Percentiles rank a stretch among this genome's conserved stretches.
Evolutionary conservation across 2,797 vertebrate genomes (phyloP).

Genomic region (Heterohyrax brucei): DNA sequence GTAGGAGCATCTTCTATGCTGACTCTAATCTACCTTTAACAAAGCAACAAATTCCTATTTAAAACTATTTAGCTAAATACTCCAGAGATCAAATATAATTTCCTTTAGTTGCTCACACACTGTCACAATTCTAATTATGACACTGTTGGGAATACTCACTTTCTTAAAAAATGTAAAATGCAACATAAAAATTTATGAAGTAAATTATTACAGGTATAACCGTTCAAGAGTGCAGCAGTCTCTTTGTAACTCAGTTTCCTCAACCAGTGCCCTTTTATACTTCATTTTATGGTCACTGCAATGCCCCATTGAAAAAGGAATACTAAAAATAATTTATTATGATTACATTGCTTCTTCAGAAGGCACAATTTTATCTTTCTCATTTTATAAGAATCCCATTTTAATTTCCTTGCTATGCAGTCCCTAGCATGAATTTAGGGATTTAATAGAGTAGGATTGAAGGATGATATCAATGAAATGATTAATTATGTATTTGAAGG

Average conservation of each 20-base stretch:
- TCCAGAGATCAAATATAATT: constrained; percentile 82
- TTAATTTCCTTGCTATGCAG: constrained; percentile 91
- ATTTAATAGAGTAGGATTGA: constrained; percentile 90
- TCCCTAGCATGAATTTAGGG: constrained; percentile 89
- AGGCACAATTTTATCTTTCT: constrained; percentile 90
- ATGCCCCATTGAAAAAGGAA: constrained; percentile 89
- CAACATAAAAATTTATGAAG: constrained; percentile 90
- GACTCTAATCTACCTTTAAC: constrained; percentile 61
- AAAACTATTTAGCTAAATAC: constrained; percentile 86
- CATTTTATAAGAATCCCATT: constrained; percentile 90
- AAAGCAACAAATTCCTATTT: constrained; percentile 84
- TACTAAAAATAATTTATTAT: constrained; percentile 92
- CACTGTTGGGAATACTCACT: constrained; percentile 87
- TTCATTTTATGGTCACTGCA: constrained; percentile 89
- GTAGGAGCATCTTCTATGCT: constrained; percentile 25
- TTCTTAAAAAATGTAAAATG: constrained; percentile 88
- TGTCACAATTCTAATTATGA: constrained; percentile 87
- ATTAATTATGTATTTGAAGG: constrained; percentile 90
- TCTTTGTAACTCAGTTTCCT: constrained; percentile 89
- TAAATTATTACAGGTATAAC: constrained; percentile 90
- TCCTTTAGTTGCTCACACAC: constrained; percentile 78
- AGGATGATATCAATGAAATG: constrained; percentile 90
- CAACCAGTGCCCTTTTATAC: constrained; percentile 88
- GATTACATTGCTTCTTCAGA: constrained; percentile 91
- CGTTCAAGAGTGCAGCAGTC: constrained; percentile 86